A percentile compares a stretch with the other conserved stretches of the same genome.
Conservation (phyloP, 2,888 invertebrate species). For the Notocelia uddmanniana region DNA sequence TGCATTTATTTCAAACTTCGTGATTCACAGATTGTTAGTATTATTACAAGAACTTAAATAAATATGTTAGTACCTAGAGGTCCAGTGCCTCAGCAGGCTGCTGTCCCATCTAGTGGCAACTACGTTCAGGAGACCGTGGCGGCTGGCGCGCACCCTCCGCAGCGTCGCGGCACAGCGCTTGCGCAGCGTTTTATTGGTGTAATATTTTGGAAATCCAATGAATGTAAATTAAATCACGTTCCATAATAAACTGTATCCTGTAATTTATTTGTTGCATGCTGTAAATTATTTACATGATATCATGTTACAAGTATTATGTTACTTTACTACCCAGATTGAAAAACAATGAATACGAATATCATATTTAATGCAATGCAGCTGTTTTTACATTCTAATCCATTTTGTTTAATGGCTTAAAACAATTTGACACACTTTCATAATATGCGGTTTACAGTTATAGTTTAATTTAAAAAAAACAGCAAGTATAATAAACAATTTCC, state of each 20-base stretch:
- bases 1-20: too few species aligned
- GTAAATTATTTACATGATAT: not conserved
- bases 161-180: too few species aligned
- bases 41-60: too few species aligned
- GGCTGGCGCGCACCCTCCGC: too few species aligned
- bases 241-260: not conserved
- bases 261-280: not conserved
- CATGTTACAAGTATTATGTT: not conserved
- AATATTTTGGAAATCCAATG: too few species aligned
- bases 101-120: too few species aligned
- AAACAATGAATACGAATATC: not conserved
- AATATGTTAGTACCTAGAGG: too few species aligned
- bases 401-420: too few species aligned
- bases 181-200: too few species aligned
- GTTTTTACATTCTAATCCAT: not conserved
- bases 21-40: too few species aligned
- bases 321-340: not conserved
- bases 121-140: too few species aligned
- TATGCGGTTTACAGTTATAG: not conserved
- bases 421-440: slow-evolving; percentile 2
- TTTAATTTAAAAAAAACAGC: slow-evolving; percentile 2
- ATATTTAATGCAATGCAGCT: not conserved
- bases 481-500: slow-evolving; percentile 38
- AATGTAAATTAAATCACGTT: not conserved
- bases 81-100: too few species aligned